Evolutionary conservation across 2,113 vertebrate genomes (phyloP), one percentile per base, ranked within the genome.

Genomic region (Pungitius pungitius): DNA sequence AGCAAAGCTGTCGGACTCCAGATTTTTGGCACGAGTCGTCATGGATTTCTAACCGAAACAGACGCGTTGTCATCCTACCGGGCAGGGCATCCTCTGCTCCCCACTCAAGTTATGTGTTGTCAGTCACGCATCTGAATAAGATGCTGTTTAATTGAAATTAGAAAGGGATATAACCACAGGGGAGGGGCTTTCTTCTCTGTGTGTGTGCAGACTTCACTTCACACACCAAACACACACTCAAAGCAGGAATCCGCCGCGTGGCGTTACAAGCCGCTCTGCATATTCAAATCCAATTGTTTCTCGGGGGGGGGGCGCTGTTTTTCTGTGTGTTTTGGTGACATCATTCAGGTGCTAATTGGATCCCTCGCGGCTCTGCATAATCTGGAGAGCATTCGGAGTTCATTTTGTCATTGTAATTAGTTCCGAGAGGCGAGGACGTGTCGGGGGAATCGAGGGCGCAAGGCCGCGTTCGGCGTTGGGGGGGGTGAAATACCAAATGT

Each of bases 61-160:
- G n/a, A 49, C 47, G 15, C 26, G n/a, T 35, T 47, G 8, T 60
- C 20, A 51, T 52, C 45, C 15, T 54, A 20, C 27, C 70, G 54
- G n/a, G 30, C 9, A 55, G 37, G 43, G 52, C 35, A 0, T 69
- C 20, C 35, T 73, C 24, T 1, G 26, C 35, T 51, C 57, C 45
- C 30, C 18, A 4, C 52, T 47, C 47, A 5, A 33, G 14, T 68
- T 62, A 56, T 33, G 17, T 69, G 22, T 35, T 75, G 24, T 26
- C 69, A 76, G 22, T 51, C 49, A 54, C 82, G 55, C 56, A 42
- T 68, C 40, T 49, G 59, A 74, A 70, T 77, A 40, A 66, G 37
- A 39, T 24, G 61, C 58, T 47, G 26, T 82, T 40, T 85, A 68
- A 86, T 82, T 72, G 66, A 81, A 76, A 77, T 83, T 68, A 45